Evolutionary conservation across 2,888 invertebrate genomes (phyloP), one percentile per base, ranked within the genome.

Genomic region (Athripsodes cinereus): DNA sequence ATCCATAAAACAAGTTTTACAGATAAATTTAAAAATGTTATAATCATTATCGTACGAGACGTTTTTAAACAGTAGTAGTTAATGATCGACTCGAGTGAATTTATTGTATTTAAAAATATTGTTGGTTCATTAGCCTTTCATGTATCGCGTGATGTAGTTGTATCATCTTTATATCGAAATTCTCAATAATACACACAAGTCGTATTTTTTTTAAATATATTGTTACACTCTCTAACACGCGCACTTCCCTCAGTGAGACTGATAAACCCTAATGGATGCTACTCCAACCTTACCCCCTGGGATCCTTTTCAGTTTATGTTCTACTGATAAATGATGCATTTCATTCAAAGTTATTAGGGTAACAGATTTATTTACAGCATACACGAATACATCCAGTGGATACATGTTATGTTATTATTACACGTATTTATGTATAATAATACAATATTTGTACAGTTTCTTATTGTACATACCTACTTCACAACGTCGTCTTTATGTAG

Each of bases 201-300:
- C 56, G 61, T 26, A 26, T 26, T 3, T 26, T 26, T 3, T n/a
- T n/a, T n/a, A n/a, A n/a, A n/a, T n/a, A n/a, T n/a, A n/a, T n/a
- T n/a, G n/a, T n/a, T n/a, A n/a, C n/a, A n/a, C n/a, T n/a, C n/a
- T n/a, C n/a, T n/a, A n/a, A n/a, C 10, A 26, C 26, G 26, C 59
- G 58, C 59, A 59, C 57, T 52, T 51, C 35, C 53, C 57, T 44
- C 52, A 48, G 57, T 54, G 59, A 60, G 35, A 53, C 51, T 54
- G 62, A 62, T 62, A 59, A 62, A 57, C 59, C 53, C 49, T 62
- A 62, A 62, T 62, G 59, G 59, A 59, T 46, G 53, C 53, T 26
- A 40, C 50, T 53, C 57, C 50, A 57, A 53, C 57, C 53, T 51
- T 53, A 53, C 57, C 60, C 57, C 57, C 56, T 26, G 57, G 44